Conservation (phyloP, 2,113 vertebrate genomes). For the Willisornis vidua region DNA sequence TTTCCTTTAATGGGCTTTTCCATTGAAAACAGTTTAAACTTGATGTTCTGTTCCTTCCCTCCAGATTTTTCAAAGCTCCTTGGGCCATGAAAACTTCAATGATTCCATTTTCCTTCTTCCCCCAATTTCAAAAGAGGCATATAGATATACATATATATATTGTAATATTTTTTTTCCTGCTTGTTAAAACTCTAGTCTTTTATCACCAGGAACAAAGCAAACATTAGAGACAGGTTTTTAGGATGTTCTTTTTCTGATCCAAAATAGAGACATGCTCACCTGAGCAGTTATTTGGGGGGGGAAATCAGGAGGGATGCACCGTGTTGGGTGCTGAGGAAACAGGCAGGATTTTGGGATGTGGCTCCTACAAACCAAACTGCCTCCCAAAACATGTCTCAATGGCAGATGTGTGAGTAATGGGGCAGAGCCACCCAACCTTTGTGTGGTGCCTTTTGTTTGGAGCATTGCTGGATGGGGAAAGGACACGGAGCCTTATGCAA, state of each 20-base stretch:
- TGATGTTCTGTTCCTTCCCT: background rate
- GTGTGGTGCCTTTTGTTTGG: accelerated
- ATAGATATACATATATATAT: background rate
- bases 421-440: background rate
- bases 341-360: background rate
- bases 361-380: background rate
- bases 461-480: background rate
- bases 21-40: background rate
- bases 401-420: background rate
- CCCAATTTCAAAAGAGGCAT: background rate
- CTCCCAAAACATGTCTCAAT: accelerated
- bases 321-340: accelerated
- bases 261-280: accelerated
- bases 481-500: background rate
- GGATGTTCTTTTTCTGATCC: background rate
- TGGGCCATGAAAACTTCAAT: background rate
- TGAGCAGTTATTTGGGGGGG: background rate
- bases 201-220: background rate
- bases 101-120: background rate
- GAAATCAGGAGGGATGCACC: accelerated
- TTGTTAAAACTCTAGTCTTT: background rate
- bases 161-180: background rate
- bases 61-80: background rate
- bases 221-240: background rate
- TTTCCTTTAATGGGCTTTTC: slow-evolving; percentile 14